Evolutionary conservation across 2,888 invertebrate genomes (phyloP), one percentile per base, ranked within the genome.

Genomic region (Dione juno): DNA sequence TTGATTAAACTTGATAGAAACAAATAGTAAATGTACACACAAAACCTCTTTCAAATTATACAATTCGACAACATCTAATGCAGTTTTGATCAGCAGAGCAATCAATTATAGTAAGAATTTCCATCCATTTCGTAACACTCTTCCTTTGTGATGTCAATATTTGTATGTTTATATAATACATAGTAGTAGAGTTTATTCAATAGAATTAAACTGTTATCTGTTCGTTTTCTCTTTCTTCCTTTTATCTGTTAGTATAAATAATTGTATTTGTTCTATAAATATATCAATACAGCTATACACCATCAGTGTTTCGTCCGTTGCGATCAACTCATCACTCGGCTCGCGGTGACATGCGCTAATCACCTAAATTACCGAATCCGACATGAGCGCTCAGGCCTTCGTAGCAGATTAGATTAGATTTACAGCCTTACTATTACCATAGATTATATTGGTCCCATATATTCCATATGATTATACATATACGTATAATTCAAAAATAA

Each of bases 311-410:
- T 71, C 71, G 74, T 77, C 77, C 74, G 77, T 74, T 69, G 64
- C 70, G 74, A 74, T 77, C 68, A 75, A 72, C 69, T 69, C 68
- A 74, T 75, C 77, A 76, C 68, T 69, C 61, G 71, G 37, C 52
- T 69, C 53, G 41, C 74, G 71, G 77, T 74, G 78, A 77, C 76
- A 76, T 59, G 72, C 71, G 73, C 75, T 77, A 78, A 77, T 77
- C 77, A 71, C 74, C 74, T 73, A 75, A 76, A 77, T 76, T 77
- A 76, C 73, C 71, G 70, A 67, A 72, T 67, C 73, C 71, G 76
- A 77, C 75, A 72, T 70, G 70, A 66, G 67, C 68, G 75, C 72
- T 71, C 68, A 57, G 66, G 61, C 70, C 74, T 70, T 73, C 63
- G 54, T 41, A 57, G 66, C 58, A 69, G 73, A 74, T 76, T 75